Percentiles rank a stretch among this genome's conserved stretches.
Evolutionary conservation across 2,888 invertebrate genomes (phyloP).

Genomic region (Hydriomena furcata): DNA sequence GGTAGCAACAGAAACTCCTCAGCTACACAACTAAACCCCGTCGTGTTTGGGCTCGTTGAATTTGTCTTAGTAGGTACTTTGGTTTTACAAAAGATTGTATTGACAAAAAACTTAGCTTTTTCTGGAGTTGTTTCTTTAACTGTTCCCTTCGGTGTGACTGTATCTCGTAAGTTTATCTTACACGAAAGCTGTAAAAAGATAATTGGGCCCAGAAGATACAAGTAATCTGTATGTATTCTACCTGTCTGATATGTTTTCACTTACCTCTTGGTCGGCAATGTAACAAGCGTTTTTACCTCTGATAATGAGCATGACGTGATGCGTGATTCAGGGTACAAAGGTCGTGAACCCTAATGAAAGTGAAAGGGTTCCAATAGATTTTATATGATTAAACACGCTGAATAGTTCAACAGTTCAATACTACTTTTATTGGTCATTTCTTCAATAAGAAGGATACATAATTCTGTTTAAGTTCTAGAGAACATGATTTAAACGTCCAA

Average conservation of each 20-base stretch:
- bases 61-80: too few relatives aligned
- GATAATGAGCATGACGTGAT: conserved; percentile 4
- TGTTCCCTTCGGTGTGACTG: conserved; percentile 14
- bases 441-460: too few relatives aligned
- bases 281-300: not conserved
- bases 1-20: too few relatives aligned
- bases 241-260: conserved; percentile 27
- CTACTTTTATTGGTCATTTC: too few relatives aligned
- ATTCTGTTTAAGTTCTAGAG: too few relatives aligned
- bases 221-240: conserved; percentile 27
- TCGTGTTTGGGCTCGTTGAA: too few relatives aligned
- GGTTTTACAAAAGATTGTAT: too few relatives aligned
- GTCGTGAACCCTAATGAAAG: conserved; percentile 14
- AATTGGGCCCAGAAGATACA: conserved; percentile 27
- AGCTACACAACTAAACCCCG: too few relatives aligned
- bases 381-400: not conserved
- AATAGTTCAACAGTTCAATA: too few relatives aligned
- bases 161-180: conserved; percentile 7
- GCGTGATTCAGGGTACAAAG: not conserved
- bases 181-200: conserved; percentile 31
- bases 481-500: too few relatives aligned
- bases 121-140: too few relatives aligned
- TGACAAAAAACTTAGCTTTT: too few relatives aligned
- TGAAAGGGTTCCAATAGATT: conserved; percentile 18
- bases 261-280: conserved; percentile 17